Conservation (phyloP, 2,113 vertebrate genomes). For the Indri indri region DNA sequence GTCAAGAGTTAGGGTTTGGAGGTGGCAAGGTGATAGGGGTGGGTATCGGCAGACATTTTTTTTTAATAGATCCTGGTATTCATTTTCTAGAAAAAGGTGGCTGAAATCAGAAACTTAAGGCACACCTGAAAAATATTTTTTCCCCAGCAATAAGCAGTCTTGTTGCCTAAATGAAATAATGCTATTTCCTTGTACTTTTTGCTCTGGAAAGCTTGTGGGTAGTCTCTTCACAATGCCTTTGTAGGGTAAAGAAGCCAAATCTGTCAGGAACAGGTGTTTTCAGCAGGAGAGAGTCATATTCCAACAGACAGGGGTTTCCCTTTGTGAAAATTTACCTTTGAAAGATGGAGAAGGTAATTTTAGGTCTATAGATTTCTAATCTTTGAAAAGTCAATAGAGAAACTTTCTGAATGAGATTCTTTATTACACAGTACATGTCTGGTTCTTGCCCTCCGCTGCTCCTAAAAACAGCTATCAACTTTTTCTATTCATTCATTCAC, state of each 20-base stretch:
- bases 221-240: background rate
- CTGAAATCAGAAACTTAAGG: conserved; percentile 53
- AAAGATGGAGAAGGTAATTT: conserved; percentile 56
- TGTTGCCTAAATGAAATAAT: conserved; percentile 1
- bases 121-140: conserved; percentile 32
- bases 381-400: conserved; percentile 53
- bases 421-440: background rate
- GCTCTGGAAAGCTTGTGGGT: background rate
- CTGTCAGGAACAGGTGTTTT: conserved; percentile 60
- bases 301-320: conserved; percentile 34
- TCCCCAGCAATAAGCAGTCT: background rate
- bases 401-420: conserved; percentile 53
- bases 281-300: conserved; percentile 56
- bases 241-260: conserved; percentile 25
- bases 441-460: background rate
- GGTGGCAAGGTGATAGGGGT: background rate
- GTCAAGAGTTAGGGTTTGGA: background rate
- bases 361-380: conserved; percentile 50
- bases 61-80: background rate
- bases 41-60: fast-evolving
- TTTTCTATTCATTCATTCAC: conserved; percentile 34
- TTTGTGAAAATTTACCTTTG: conserved; percentile 63
- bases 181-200: background rate
- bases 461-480: background rate
- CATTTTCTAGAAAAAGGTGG: background rate